These are phyloP conservation scores for Hydriomena furcata DNA, from an alignment of 2,888 invertebrate genomes.

Conservation along the genomic window DNA sequence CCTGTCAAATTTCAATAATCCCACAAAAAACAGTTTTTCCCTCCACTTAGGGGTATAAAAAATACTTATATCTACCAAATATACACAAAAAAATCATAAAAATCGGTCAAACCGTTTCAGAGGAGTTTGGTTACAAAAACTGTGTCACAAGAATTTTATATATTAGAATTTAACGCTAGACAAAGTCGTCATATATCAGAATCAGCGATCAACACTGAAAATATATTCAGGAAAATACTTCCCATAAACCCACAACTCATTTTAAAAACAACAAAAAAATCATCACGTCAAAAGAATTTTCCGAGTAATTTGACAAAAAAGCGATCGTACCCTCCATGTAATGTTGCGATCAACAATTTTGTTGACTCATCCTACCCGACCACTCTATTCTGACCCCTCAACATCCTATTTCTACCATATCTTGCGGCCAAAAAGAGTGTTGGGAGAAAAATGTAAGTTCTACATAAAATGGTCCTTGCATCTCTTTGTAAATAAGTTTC, in stretches of 20 bases:
- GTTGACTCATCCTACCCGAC: conserved; percentile 58
- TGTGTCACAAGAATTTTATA: too few species aligned
- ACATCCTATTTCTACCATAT: neutral
- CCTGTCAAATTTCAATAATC: too few species aligned
- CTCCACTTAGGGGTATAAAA: too few species aligned
- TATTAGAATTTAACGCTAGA: too few species aligned
- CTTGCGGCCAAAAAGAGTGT: neutral
- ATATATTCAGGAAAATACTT: neutral
- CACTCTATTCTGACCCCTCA: conserved; percentile 37
- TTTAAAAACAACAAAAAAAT: conserved; percentile 24
- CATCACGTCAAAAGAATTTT: conserved; percentile 47
- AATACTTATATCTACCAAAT: too few species aligned
- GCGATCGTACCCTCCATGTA: conserved; percentile 46
- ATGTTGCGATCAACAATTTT: conserved; percentile 65
- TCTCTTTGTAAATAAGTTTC: conserved; percentile 28
- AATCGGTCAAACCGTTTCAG: too few species aligned
- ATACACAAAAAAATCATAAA: too few species aligned
- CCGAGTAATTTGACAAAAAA: conserved; percentile 50
- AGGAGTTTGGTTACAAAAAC: too few species aligned
- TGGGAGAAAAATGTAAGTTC: conserved; percentile 6
- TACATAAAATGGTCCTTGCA: conserved; percentile 7
- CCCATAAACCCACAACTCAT: conserved; percentile 1
- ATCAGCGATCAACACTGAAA: neutral
- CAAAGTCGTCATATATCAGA: too few species aligned
- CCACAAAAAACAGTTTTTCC: too few species aligned